A percentile compares a stretch with the other conserved stretches of the same genome.
Evolutionary conservation across 2,797 vertebrate species (phyloP).

Genomic region (Onychomys leucogaster): DNA sequence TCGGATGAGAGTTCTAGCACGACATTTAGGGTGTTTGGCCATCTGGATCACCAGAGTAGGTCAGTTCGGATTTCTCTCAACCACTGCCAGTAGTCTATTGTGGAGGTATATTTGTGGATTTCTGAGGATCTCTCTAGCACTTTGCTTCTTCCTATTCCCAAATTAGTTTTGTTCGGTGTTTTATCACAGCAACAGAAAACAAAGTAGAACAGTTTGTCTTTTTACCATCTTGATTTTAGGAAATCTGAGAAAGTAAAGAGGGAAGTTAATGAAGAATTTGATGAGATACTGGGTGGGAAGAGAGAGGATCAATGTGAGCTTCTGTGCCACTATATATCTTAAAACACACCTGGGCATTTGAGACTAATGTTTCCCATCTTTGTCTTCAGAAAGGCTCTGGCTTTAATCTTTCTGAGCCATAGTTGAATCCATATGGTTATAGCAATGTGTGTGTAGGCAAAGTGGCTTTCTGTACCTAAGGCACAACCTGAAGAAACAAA

Average conservation of each 20-base stretch:
- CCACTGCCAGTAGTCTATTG: too few species aligned
- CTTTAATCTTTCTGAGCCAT: not conserved
- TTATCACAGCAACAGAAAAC: not conserved
- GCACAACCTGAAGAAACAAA: not conserved
- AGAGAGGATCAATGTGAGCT: not conserved
- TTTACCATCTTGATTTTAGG: not conserved
- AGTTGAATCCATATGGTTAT: accelerated
- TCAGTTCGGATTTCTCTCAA: too few species aligned
- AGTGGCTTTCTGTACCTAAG: not conserved
- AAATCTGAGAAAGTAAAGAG: not conserved
- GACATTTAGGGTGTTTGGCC: too few species aligned
- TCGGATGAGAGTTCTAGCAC: too few species aligned
- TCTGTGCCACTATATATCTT: not conserved
- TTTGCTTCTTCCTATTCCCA: too few species aligned
- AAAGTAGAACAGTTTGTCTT: not conserved
- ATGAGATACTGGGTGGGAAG: not conserved
- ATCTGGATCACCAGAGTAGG: too few species aligned
- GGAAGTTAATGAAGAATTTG: not conserved
- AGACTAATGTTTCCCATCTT: not conserved
- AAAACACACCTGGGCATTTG: not conserved
- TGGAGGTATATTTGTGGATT: too few species aligned
- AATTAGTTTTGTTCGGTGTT: not conserved
- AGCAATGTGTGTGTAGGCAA: not conserved
- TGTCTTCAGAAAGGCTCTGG: not conserved
- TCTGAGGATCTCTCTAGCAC: too few species aligned